Conservation (phyloP, 2,888 invertebrate genomes). For the Vandiemenella viatica region DNA sequence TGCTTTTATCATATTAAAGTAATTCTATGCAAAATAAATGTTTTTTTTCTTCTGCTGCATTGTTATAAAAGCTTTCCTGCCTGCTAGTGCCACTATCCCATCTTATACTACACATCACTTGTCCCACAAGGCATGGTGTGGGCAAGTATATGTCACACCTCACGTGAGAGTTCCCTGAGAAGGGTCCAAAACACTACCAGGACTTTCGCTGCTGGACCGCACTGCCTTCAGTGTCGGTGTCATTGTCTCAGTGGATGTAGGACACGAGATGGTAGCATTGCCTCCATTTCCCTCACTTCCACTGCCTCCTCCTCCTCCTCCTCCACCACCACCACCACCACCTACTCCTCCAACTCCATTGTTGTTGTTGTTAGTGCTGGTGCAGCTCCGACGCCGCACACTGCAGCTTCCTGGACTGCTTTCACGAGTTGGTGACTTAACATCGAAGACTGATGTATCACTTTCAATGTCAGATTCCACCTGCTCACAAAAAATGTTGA, state of each 20-base stretch:
- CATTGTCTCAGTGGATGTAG: conserved; percentile 12
- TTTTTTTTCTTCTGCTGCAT: too few species aligned
- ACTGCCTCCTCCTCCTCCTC: conserved; percentile 1
- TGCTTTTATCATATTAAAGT: too few species aligned
- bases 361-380: conserved; percentile 36
- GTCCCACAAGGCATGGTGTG: too few species aligned
- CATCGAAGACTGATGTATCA: conserved; percentile 44
- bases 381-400: conserved; percentile 29
- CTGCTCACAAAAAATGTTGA: conserved; percentile 24
- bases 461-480: conserved; percentile 46
- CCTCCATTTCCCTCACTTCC: conserved; percentile 3
- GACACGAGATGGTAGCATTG: conserved; percentile 10
- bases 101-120: too few species aligned
- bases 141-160: too few species aligned
- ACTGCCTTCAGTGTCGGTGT: conserved; percentile 8
- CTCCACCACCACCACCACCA: not conserved
- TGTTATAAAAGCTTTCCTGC: too few species aligned
- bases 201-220: conserved; percentile 13
- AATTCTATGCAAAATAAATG: too few species aligned
- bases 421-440: conserved; percentile 36
- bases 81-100: too few species aligned
- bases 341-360: conserved; percentile 15
- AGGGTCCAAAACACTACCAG: not conserved
- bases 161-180: too few species aligned
- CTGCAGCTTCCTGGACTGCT: conserved; percentile 18